These are phyloP conservation scores for Drosophila quadrilineata DNA, from an alignment of 1,140 invertebrate genomes.

Conservation along the genomic window DNA sequence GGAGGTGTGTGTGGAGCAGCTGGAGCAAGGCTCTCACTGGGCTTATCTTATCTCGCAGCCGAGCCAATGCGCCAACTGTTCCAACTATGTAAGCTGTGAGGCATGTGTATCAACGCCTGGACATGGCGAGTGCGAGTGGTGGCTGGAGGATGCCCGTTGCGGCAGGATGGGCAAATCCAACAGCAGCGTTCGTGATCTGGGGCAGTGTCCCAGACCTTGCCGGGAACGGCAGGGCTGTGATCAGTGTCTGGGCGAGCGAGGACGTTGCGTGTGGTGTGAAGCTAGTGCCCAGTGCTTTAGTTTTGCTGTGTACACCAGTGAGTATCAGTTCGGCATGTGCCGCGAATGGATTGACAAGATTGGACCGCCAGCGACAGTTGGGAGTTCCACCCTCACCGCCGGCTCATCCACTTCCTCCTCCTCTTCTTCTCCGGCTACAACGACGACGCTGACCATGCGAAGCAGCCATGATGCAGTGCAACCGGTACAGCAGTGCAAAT, in stretches of 20 bases:
- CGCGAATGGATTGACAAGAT: constrained; percentile 95
- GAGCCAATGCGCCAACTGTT: constrained; percentile 91
- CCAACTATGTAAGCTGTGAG: constrained; percentile 93
- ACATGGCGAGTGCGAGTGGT: constrained; percentile 91
- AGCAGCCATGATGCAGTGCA: not conserved
- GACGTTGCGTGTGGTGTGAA: constrained; percentile 97
- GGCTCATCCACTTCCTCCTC: not conserved
- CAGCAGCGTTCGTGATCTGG: constrained; percentile 85
- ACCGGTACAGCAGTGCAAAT: constrained; percentile 87
- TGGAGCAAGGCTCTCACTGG: constrained; percentile 82
- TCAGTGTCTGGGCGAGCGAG: constrained; percentile 91
- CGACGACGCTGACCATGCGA: constrained; percentile 15
- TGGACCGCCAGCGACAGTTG: constrained; percentile 78
- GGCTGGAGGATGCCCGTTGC: constrained; percentile 92
- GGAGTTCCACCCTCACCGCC: not conserved
- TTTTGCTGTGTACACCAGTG: constrained; percentile 96
- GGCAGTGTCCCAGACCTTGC: constrained; percentile 88
- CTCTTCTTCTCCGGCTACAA: constrained; percentile 46
- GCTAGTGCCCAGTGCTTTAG: constrained; percentile 95
- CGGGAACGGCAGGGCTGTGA: constrained; percentile 89
- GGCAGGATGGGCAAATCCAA: constrained; percentile 88
- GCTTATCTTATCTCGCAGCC: constrained; percentile 90
- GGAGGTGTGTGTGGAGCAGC: constrained; percentile 82
- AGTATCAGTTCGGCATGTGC: constrained; percentile 95
- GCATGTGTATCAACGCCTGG: constrained; percentile 85